phyloP scores from a whole-genome alignment of 2,888 invertebrate genomes.

The Drosophila neutralis region DNA sequence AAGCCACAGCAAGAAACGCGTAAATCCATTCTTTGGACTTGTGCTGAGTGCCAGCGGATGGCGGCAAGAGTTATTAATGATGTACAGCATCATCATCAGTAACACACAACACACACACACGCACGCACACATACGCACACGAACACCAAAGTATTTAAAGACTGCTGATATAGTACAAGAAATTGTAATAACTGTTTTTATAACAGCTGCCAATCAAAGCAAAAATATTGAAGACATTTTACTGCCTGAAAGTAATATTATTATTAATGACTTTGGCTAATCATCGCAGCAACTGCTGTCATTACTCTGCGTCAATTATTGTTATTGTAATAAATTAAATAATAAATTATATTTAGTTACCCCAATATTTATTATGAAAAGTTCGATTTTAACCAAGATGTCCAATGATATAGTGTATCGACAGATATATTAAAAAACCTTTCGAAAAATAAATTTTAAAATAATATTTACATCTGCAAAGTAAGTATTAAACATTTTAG shows the following conservation, averaged over 20 bases:
- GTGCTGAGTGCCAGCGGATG: conserved; percentile 73
- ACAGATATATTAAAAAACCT: background rate
- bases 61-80: conserved; percentile 72
- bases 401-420: background rate
- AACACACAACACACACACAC: conserved; percentile 6
- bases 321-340: background rate
- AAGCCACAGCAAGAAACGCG: conserved; percentile 58
- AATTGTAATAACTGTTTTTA: background rate
- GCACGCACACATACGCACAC: background rate
- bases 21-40: conserved; percentile 51
- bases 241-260: background rate
- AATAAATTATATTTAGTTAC: background rate
- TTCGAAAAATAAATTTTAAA: background rate
- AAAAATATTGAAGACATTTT: background rate
- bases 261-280: background rate
- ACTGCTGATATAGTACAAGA: background rate
- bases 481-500: background rate
- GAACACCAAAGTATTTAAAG: conserved; percentile 2
- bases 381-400: background rate
- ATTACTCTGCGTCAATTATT: background rate
- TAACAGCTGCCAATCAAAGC: background rate
- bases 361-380: background rate
- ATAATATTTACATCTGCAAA: background rate
- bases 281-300: background rate
- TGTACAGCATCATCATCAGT: conserved; percentile 17